Base-by-base conservation (phyloP, 2,113 vertebrate genomes). In the Leucopsar rothschildi region DNA sequence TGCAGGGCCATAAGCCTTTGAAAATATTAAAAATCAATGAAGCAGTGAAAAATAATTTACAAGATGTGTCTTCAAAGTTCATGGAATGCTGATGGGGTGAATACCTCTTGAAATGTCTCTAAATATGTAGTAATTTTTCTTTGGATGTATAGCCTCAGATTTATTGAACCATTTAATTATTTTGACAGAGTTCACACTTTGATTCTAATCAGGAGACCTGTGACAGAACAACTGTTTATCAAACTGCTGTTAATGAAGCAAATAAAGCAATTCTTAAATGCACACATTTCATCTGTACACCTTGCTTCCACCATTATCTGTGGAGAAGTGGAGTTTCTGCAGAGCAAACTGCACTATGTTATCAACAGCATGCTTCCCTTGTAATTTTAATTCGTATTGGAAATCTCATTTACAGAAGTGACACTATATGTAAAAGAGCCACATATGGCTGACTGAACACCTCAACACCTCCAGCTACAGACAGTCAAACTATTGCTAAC, bases 101-200 rank as follows among this genome's bases (percentile, higher is more conserved):
- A 96, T 95, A 94, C 71, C 70, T 94, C 79, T 61, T 9, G 66
- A 92, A 96, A 83, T 56, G 21, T 87, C 82, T 96, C 91, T 95
- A 71, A 86, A 97, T 96, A 73, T 56, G 55, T 59, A 52, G 66
- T 57, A 44, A 89, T 97, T 96, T 93, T 95, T 95, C 63, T 95
- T 97, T 88, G 65, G 29, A 49, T 96, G 23, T 93, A 90, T 66
- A 75, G 29, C 57, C 85, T 95, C 85, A 92, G 78, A 92, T 95
- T 95, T 97, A 96, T 88, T 88, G 85, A 97, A 87, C 81, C 91
- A 78, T 96, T 97, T 96, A 95, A 97, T 97, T 97, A 96, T 96
- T 94, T 92, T 96, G 93, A 87, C 27, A 96, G 59, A 95, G 63
- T 96, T 97, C 91, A 97, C 93, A 96, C 89, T 96, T 95, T 93